Conservation (phyloP, 2,797 vertebrate genomes). For the Enteromius radiatus region DNA sequence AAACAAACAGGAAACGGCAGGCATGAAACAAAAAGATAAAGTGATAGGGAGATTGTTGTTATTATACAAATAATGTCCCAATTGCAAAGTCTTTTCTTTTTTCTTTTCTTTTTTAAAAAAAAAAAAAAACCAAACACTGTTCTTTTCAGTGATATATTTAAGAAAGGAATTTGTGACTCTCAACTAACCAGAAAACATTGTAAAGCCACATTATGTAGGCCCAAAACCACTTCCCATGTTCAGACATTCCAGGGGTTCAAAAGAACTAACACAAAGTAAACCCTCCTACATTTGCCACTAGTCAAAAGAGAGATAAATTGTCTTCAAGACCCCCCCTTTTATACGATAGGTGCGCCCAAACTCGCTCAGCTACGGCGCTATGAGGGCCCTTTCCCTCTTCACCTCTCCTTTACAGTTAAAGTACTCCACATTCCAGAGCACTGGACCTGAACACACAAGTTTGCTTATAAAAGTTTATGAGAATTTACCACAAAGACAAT, state of each 20-base stretch:
- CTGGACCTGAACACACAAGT: constrained; percentile 45
- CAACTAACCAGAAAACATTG: not conserved
- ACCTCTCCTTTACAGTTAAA: constrained; percentile 69
- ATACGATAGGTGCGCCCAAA: constrained; percentile 78
- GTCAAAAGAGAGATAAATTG: constrained; percentile 66
- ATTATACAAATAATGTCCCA: not conserved
- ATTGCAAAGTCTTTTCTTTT: not conserved
- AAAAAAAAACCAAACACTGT: not conserved
- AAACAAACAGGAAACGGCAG: not conserved
- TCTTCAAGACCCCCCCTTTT: constrained; percentile 74
- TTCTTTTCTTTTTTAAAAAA: not conserved
- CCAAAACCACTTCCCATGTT: constrained; percentile 67
- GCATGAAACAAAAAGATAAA: constrained; percentile 28
- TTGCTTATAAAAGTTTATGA: constrained; percentile 62
- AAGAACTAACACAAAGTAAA: constrained; percentile 75
- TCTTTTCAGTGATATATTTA: not conserved
- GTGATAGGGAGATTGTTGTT: not conserved
- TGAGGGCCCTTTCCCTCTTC: constrained; percentile 66
- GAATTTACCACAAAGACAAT: constrained; percentile 59
- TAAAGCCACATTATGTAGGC: constrained; percentile 64
- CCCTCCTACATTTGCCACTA: constrained; percentile 65
- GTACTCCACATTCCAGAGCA: constrained; percentile 68
- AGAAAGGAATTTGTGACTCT: constrained; percentile 3
- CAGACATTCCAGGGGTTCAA: constrained; percentile 74
- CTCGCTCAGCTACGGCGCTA: constrained; percentile 72